phyloP scores from a whole-genome alignment of 2,113 vertebrate species.

The Lagopus muta region DNA sequence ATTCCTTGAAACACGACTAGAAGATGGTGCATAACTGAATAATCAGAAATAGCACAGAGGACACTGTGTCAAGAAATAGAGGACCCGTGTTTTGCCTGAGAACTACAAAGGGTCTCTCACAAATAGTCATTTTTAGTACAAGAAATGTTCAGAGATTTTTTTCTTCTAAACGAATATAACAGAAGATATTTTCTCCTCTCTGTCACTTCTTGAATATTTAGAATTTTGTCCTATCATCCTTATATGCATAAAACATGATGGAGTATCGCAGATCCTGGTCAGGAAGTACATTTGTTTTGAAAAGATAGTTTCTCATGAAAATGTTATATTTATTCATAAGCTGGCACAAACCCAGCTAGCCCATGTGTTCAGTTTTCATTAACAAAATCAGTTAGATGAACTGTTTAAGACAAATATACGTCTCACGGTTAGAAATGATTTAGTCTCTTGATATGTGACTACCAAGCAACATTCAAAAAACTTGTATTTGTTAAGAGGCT shows the following conservation, averaged over 20 bases:
- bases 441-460: constrained; percentile 22
- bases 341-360: constrained; percentile 42
- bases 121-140: constrained; percentile 8
- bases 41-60: rapidly evolving
- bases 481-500: neutral
- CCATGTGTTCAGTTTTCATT: constrained; percentile 60
- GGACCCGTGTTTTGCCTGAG: constrained; percentile 3
- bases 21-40: neutral
- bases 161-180: constrained; percentile 5
- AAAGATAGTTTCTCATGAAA: constrained; percentile 45
- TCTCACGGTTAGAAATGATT: constrained; percentile 24
- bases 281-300: constrained; percentile 54
- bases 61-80: neutral
- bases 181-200: constrained; percentile 4
- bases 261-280: constrained; percentile 41
- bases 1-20: neutral
- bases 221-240: neutral
- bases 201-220: neutral
- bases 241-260: neutral
- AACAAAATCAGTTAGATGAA: constrained; percentile 46
- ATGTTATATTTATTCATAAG: constrained; percentile 65
- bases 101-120: neutral
- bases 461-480: constrained; percentile 16
- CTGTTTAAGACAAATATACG: constrained; percentile 28
- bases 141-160: neutral